A percentile compares a stretch with the other conserved stretches of the same genome.
phyloP scores from a whole-genome alignment of 2,797 vertebrate genomes.

The Microctenopoma lineatum region DNA sequence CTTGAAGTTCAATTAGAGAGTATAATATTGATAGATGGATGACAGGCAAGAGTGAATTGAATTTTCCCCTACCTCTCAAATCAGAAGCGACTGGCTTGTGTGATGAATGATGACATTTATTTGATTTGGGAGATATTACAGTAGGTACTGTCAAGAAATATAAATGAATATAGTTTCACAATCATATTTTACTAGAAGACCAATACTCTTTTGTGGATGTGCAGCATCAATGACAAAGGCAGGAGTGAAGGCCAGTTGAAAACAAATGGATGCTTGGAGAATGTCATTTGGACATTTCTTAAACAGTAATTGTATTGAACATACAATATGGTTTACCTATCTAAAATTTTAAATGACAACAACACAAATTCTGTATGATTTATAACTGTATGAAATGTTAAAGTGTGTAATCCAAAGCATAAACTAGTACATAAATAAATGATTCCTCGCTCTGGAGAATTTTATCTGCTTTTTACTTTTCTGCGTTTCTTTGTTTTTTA shows the following conservation, averaged over 20 bases:
- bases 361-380: background rate
- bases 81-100: conserved; percentile 66
- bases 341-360: background rate
- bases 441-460: too few species aligned
- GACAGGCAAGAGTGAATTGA: conserved; percentile 69
- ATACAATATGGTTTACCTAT: background rate
- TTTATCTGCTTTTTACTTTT: too few species aligned
- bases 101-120: conserved; percentile 83
- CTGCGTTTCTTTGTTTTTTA: background rate
- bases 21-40: conserved; percentile 72
- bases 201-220: conserved; percentile 62
- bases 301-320: conserved; percentile 10
- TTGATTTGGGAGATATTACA: conserved; percentile 82
- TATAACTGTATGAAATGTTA: background rate
- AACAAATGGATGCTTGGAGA: conserved; percentile 1
- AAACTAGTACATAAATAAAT: too few species aligned
- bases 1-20: conserved; percentile 68
- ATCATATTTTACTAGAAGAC: conserved; percentile 75
- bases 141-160: conserved; percentile 80
- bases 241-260: conserved; percentile 22
- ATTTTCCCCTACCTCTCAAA: conserved; percentile 69
- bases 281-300: conserved; percentile 21
- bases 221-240: conserved; percentile 44
- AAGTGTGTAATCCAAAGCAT: background rate
- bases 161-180: conserved; percentile 79